Evolutionary conservation across 2,888 invertebrate genomes (phyloP), one percentile per base, ranked within the genome.

Genomic region (Scaptomyza parva): DNA sequence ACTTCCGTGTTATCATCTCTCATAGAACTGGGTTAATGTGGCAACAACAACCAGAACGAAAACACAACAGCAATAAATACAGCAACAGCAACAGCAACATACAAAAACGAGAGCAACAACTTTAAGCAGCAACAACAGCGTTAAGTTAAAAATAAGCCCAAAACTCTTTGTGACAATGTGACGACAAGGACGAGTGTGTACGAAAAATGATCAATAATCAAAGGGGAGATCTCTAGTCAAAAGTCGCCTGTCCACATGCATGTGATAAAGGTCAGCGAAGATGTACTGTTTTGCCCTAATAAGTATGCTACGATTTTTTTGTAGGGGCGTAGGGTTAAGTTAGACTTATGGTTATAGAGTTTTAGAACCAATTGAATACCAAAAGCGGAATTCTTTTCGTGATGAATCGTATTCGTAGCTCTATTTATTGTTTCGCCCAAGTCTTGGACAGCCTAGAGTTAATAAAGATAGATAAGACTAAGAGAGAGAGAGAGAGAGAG

Each of bases 1-100:
- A 82, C 70, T 81, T 81, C 76, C 82, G 78, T 84, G 80, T 76
- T 85, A 72, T 84, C 76, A 75, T 70, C 66, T 54, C 65, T 63
- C 59, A 37, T 41, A 55, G 37, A 79, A 83, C 82, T 82, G 71
- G 85, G 85, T 85, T 82, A 82, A 82, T 82, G 81, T 81, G 78
- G 57, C 84, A 71, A 58, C 73, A 68, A 60, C 30, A 47, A 22
- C 37, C 12, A 28, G 17, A 30, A 17, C 48, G 52, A 51, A 40
- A 66, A 41, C 48, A 58, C 30, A 47, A n/a, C 37, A 30, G 43
- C 26, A 63, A 50, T 37, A 37, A 37, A 17, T 37, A 37, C 14
- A 14, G n/a, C 33, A 50, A 55, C n/a, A n/a, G n/a, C n/a, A n/a
- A n/a, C n/a, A n/a, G n/a, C n/a, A n/a, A n/a, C n/a, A n/a, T n/a